Conservation (phyloP, 2,797 vertebrate genomes). For the Lepilemur ruficaudatus region DNA sequence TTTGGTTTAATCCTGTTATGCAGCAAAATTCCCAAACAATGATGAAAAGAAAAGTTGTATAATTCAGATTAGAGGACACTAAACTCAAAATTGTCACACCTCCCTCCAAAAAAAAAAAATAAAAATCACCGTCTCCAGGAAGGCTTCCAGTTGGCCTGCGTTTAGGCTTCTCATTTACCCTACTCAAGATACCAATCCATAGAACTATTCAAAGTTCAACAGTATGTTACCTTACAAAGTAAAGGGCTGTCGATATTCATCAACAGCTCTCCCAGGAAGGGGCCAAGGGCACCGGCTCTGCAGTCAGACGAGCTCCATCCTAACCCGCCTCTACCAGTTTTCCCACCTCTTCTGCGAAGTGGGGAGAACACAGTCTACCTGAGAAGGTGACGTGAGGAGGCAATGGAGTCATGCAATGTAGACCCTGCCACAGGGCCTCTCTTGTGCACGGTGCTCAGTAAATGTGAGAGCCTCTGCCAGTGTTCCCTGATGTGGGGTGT, state of each 20-base stretch:
- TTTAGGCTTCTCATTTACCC: not conserved
- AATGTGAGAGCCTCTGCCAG: not conserved
- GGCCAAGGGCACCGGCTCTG: not conserved
- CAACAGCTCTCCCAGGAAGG: not conserved
- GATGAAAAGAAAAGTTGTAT: not conserved
- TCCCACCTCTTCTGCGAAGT: not conserved
- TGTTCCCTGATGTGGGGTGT: not conserved
- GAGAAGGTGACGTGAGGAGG: not conserved
- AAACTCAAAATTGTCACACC: not conserved
- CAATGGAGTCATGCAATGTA: not conserved
- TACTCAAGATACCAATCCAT: not conserved
- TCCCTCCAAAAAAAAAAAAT: not conserved
- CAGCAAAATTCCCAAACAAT: not conserved
- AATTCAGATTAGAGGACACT: not conserved
- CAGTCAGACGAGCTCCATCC: not conserved
- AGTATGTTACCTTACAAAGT: not conserved
- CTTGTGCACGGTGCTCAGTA: not conserved
- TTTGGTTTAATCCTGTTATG: slow-evolving; percentile 2
- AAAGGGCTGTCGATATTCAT: not conserved
- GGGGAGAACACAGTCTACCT: not conserved
- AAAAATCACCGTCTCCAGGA: not conserved
- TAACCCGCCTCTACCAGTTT: not conserved
- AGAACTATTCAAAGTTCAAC: not conserved
- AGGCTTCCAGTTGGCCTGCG: not conserved
- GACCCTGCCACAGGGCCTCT: not conserved